Evolutionary conservation across 1,140 invertebrate species (phyloP).

Genomic region (Panulirus ornatus): DNA sequence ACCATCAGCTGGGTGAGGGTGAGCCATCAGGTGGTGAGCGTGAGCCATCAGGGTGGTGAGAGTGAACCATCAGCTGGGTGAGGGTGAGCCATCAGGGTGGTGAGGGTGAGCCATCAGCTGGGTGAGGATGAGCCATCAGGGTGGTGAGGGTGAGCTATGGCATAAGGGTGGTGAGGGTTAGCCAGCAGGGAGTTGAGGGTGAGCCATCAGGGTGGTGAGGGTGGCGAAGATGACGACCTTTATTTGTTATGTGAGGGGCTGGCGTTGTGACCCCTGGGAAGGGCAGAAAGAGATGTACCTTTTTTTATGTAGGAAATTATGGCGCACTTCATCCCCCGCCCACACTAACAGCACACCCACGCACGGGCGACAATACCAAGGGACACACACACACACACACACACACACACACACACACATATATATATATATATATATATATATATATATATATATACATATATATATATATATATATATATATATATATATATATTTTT

Average conservation of each 20-base stretch:
- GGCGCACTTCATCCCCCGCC: background rate
- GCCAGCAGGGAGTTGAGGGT: too few species aligned
- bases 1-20: too few species aligned
- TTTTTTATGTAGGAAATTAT: slow-evolving; percentile 32
- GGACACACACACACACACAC: background rate
- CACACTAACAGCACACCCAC: slow-evolving; percentile 4
- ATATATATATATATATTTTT: background rate
- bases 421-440: slow-evolving; percentile 1
- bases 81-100: too few species aligned
- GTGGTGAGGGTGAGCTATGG: too few species aligned
- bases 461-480: background rate
- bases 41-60: too few species aligned
- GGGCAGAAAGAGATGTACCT: slow-evolving; percentile 11
- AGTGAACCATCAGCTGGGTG: too few species aligned
- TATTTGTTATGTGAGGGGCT: background rate
- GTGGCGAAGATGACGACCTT: too few species aligned
- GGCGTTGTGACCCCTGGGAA: background rate
- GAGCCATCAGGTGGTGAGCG: too few species aligned
- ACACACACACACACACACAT: slow-evolving; percentile 18
- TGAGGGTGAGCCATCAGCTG: too few species aligned
- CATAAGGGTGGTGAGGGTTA: too few species aligned
- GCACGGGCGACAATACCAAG: background rate
- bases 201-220: too few species aligned
- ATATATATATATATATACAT: background rate
- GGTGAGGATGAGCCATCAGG: too few species aligned